Conservation (phyloP, 1,140 invertebrate genomes). For the Formica selysi region DNA sequence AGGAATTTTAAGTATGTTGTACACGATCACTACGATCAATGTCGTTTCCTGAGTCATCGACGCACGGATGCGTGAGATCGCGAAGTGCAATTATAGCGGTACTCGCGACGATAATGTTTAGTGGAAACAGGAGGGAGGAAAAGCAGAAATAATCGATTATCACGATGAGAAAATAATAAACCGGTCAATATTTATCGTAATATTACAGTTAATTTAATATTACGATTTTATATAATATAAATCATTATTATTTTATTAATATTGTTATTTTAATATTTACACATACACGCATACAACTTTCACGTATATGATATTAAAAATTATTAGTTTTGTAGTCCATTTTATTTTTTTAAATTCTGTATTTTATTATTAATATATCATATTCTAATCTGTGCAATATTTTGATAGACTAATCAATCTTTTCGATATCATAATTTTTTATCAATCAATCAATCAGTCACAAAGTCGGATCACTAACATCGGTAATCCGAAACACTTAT, state of each 20-base stretch:
- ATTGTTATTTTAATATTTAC: not conserved
- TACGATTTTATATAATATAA: not conserved
- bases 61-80: conserved; percentile 2
- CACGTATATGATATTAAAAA: not conserved
- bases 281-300: too few relatives aligned
- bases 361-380: not conserved
- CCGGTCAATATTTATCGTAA: not conserved
- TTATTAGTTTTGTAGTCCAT: not conserved
- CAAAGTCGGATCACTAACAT: conserved; percentile 11
- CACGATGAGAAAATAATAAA: not conserved
- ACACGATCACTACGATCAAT: conserved; percentile 13
- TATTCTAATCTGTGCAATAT: not conserved
- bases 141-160: not conserved
- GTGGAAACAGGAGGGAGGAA: not conserved
- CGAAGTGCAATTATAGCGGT: conserved; percentile 29
- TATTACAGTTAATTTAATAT: not conserved
- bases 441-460: conserved; percentile 28
- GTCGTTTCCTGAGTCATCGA: not conserved
- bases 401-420: not conserved
- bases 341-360: not conserved
- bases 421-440: conserved; percentile 28
- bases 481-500: conserved; percentile 39
- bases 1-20: conserved; percentile 57
- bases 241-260: conserved; percentile 2
- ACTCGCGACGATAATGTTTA: not conserved